Conservation (phyloP, 1,140 invertebrate species). For the Drosophila tsacasi region DNA sequence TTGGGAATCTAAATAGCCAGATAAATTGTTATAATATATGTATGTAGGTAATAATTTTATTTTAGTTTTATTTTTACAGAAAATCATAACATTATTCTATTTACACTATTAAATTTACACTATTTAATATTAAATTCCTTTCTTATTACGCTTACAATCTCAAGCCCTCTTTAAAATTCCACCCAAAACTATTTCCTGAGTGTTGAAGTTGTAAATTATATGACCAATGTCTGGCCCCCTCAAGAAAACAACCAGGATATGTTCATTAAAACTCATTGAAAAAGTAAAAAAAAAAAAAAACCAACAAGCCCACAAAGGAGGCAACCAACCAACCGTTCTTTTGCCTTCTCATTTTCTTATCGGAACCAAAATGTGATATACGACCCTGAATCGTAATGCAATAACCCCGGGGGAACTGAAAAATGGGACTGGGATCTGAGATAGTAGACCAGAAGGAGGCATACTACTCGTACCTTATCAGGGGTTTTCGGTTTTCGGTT, state of each 20-base stretch:
- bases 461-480: conserved; percentile 18
- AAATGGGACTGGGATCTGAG: conserved; percentile 18
- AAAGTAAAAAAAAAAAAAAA: conserved; percentile 18
- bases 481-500: conserved; percentile 16
- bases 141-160: no score
- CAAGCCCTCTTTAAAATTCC: background rate
- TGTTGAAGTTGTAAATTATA: conserved; percentile 13
- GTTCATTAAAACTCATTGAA: conserved; percentile 50
- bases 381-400: conserved; percentile 45
- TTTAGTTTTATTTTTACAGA: background rate
- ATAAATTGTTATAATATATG: no score
- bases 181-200: background rate
- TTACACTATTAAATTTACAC: no score
- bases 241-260: conserved; percentile 45
- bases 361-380: conserved; percentile 48
- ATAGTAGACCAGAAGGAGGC: conserved; percentile 22
- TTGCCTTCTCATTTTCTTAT: conserved; percentile 36
- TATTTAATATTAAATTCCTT: no score
- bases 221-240: conserved; percentile 5
- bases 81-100: no score
- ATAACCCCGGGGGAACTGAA: conserved; percentile 31
- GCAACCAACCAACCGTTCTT: conserved; percentile 10
- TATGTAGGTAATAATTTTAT: background rate
- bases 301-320: conserved; percentile 12
- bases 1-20: background rate